Conservation (phyloP, 2,113 vertebrate species). For the Chelonoidis abingdonii region DNA sequence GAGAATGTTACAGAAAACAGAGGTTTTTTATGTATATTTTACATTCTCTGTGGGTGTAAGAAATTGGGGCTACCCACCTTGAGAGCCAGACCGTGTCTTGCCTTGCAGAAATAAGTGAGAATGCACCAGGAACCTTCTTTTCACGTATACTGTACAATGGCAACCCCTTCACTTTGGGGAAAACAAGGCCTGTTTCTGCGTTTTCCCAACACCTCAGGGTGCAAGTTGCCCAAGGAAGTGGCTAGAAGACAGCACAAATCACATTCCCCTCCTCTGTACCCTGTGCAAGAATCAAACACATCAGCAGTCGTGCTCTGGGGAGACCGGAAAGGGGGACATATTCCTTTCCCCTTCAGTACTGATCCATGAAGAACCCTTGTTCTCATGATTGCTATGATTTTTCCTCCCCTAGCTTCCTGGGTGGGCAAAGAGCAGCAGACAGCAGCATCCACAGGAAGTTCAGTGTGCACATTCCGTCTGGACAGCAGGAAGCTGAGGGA, state of each 20-base stretch:
- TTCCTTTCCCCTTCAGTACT: background rate
- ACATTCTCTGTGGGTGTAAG: background rate
- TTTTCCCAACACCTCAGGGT: background rate
- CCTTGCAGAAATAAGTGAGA: background rate
- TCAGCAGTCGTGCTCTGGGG: background rate
- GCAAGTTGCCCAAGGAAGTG: background rate
- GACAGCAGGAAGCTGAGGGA: background rate
- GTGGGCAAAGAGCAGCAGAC: background rate
- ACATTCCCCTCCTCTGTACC: background rate
- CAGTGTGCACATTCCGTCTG: background rate
- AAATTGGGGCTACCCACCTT: background rate
- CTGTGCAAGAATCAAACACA: background rate
- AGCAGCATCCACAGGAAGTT: background rate
- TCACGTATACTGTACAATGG: fast-evolving
- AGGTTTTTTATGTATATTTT: background rate
- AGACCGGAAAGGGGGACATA: background rate
- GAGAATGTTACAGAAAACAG: background rate
- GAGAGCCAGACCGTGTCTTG: background rate
- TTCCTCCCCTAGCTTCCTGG: background rate
- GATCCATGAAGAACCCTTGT: background rate
- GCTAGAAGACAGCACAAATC: background rate
- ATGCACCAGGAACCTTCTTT: background rate
- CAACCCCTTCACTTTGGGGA: background rate
- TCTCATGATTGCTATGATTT: background rate
- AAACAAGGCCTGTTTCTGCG: background rate